phyloP scores from a whole-genome alignment of 2,888 invertebrate genomes.

The Harpagoxenus sublaevis region DNA sequence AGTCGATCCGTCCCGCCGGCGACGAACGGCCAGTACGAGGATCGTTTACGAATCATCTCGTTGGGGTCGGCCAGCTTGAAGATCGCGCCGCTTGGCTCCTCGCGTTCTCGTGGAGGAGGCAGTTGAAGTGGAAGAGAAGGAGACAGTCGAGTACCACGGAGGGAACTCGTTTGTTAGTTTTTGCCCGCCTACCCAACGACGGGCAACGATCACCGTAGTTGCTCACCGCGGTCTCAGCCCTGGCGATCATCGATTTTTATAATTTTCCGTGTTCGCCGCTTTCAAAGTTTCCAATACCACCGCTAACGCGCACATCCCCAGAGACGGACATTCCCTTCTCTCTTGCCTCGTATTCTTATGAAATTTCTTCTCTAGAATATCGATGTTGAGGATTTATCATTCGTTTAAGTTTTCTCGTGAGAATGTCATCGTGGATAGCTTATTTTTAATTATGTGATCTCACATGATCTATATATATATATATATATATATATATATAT shows the following conservation, averaged over 20 bases:
- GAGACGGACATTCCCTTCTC: slow-evolving; percentile 14
- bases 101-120: slow-evolving; percentile 43
- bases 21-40: slow-evolving; percentile 67
- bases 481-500: no score
- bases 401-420: not conserved
- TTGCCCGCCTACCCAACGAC: slow-evolving; percentile 71
- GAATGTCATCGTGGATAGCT: not conserved
- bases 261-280: slow-evolving; percentile 75
- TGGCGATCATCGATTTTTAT: slow-evolving; percentile 79
- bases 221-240: slow-evolving; percentile 44
- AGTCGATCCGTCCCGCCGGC: slow-evolving; percentile 60
- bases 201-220: slow-evolving; percentile 66
- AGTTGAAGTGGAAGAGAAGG: slow-evolving; percentile 47
- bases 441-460: not conserved
- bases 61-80: slow-evolving; percentile 36
- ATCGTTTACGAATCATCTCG: slow-evolving; percentile 73
- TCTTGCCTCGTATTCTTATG: not conserved
- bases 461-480: no score
- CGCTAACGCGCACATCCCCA: not conserved
- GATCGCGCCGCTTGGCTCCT: slow-evolving; percentile 35
- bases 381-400: not conserved
- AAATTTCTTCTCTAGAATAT: slow-evolving; percentile 11
- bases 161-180: slow-evolving; percentile 81
- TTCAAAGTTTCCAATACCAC: slow-evolving; percentile 32
- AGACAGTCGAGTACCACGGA: slow-evolving; percentile 66